These are phyloP conservation scores for Mesodorylaimus sp. DNA, from an alignment of 2,888 invertebrate species.

Conservation along the genomic window DNA sequence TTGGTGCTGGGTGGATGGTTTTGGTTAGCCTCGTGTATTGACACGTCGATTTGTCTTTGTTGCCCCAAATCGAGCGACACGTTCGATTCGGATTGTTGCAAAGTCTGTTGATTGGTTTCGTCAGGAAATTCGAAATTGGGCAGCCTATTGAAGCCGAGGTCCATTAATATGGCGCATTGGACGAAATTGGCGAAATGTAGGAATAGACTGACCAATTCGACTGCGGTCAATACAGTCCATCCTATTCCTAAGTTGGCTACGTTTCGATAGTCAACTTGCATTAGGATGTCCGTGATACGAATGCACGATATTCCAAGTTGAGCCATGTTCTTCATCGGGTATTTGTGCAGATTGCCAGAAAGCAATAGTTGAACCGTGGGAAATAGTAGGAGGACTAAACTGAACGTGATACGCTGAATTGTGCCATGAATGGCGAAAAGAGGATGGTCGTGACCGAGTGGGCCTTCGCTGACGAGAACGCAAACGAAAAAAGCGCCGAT, in stretches of 20 bases:
- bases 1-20: too few species aligned
- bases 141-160: conserved; percentile 3
- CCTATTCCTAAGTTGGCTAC: conserved; percentile 4
- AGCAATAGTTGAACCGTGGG: conserved; percentile 3
- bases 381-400: conserved; percentile 3
- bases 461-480: background rate
- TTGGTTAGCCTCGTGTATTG: too few species aligned
- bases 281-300: conserved; percentile 6
- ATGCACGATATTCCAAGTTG: background rate
- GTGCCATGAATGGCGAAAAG: conserved; percentile 4
- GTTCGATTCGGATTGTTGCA: too few species aligned
- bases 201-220: conserved; percentile 2
- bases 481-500: background rate
- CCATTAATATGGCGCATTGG: conserved; percentile 2
- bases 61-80: too few species aligned
- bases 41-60: too few species aligned
- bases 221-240: background rate
- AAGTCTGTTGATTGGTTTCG: too few species aligned
- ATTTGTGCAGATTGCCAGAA: background rate
- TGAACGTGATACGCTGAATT: conserved; percentile 4
- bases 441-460: conserved; percentile 3
- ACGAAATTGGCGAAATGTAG: background rate
- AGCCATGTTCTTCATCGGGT: conserved; percentile 4
- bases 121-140: background rate
- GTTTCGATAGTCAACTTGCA: conserved; percentile 9